These are phyloP conservation scores for Smittia sp. DNA, from an alignment of 2,888 invertebrate species.

Conservation along the genomic window DNA sequence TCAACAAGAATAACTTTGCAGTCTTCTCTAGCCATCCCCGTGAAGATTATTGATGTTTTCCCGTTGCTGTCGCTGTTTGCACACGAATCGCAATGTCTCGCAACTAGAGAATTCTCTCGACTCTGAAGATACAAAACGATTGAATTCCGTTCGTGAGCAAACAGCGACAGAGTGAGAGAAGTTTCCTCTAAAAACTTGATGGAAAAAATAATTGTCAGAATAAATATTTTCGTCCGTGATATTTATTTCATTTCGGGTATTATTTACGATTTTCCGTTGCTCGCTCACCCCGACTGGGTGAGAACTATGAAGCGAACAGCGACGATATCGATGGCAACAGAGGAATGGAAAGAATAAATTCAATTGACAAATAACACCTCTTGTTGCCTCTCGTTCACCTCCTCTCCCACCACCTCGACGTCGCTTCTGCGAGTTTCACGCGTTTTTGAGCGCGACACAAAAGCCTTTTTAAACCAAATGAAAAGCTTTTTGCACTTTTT, in stretches of 20 bases:
- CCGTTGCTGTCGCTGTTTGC: not conserved
- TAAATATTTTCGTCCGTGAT: constrained; percentile 32
- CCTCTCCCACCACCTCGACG: too few relatives aligned
- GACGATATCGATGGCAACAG: not conserved
- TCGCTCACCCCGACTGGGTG: not conserved
- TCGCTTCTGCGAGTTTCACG: too few relatives aligned
- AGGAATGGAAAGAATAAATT: not conserved
- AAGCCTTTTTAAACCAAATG: constrained; percentile 5
- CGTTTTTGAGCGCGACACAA: not conserved
- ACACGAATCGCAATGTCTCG: not conserved
- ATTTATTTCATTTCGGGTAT: constrained; percentile 38
- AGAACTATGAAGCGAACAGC: not conserved
- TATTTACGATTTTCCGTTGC: constrained; percentile 31
- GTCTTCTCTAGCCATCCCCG: not conserved
- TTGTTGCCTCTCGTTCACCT: not conserved
- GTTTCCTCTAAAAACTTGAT: not conserved
- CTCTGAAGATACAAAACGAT: not conserved
- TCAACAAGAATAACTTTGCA: not conserved
- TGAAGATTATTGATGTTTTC: constrained; percentile 6
- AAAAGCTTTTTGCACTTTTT: not conserved
- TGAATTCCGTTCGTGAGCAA: not conserved
- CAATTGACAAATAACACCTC: not conserved
- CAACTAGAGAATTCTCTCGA: not conserved
- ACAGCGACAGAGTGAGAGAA: not conserved
- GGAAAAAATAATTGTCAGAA: constrained; percentile 37